Evolutionary conservation across 2,797 vertebrate genomes (phyloP), one percentile per base, ranked within the genome.

Genomic region (Lateolabrax maculatus): DNA sequence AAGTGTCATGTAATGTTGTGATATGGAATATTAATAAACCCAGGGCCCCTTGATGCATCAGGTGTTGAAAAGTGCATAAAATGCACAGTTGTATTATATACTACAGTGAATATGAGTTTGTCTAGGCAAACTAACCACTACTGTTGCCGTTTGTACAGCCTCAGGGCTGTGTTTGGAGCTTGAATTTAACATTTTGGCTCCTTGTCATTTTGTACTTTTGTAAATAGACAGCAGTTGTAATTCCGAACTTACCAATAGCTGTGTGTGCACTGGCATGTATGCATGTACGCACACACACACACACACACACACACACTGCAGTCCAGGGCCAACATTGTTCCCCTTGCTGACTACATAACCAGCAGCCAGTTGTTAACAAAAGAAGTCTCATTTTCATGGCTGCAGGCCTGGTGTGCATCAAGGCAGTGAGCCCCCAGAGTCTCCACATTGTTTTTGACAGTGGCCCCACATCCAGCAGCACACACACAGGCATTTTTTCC

Each of bases 321-420:
- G 53, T 60, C 31, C 19, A 39, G 36, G 48, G 41, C 60, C 69
- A 72, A 57, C 60, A 72, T 79, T 80, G 80, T 85, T 83, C 55
- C 57, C 71, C 10, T 16, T 75, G 72, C 84, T 62, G 78, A 85
- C 76, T 71, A 65, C 43, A 68, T 66, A 75, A 53, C 66, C 75
- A 68, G 41, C 53, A 83, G 68, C 48, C 51, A 65, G 68, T 69
- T 83, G 64, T 74, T 79, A 71, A 87, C 87, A 87, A 90, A 69
- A 70, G 70, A 12, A 37, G 6, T 68, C 64, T 86, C 48, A 75
- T 81, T 84, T 79, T 77, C 75, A 84, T 66, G 71, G 72, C 83
- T 86, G 48, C 74, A 68, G 79, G 65, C 68, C 43, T 11, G 44
- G 13, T 66, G 25, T 53, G 57, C 51, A 77, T 57, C 60, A 67